Evolutionary conservation across 2,113 vertebrate species (phyloP).

Genomic region (Prietella phreatophila): DNA sequence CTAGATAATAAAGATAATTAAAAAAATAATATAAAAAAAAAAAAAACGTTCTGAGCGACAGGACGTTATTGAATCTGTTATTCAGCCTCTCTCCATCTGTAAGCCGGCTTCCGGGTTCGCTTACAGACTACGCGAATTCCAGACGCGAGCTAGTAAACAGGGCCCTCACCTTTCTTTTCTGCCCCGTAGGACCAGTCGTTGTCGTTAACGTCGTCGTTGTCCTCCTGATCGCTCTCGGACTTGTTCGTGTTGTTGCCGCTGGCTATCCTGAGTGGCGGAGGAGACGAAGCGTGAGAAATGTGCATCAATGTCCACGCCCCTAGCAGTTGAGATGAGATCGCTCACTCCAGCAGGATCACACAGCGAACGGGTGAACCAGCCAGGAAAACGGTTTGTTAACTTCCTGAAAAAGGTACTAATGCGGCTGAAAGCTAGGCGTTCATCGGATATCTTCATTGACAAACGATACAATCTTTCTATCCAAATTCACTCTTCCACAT

Average conservation of each 20-base stretch:
- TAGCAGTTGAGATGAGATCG: background rate
- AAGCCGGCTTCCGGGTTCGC: background rate
- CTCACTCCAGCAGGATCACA: background rate
- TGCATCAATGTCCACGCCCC: background rate
- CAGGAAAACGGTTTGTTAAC: background rate
- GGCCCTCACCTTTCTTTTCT: slow-evolving; percentile 89
- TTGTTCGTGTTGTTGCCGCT: slow-evolving; percentile 98
- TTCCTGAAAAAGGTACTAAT: background rate
- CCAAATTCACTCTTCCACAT: too few relatives aligned
- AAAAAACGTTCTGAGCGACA: background rate
- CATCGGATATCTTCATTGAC: too few relatives aligned
- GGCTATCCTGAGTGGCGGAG: slow-evolving; percentile 78
- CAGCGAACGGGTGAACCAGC: background rate
- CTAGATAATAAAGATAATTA: too few relatives aligned
- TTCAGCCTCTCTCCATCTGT: background rate
- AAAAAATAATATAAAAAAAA: too few relatives aligned
- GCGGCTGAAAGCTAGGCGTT: too few relatives aligned
- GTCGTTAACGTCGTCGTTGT: slow-evolving; percentile 97
- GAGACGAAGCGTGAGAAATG: background rate
- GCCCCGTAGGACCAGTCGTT: slow-evolving; percentile 98
- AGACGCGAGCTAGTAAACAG: background rate
- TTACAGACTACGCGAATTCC: background rate
- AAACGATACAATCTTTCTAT: too few relatives aligned
- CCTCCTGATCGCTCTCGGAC: slow-evolving; percentile 97
- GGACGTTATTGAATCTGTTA: background rate